Base-by-base conservation (phyloP, 1,140 invertebrate species). In the Hormaphis cornu region DNA sequence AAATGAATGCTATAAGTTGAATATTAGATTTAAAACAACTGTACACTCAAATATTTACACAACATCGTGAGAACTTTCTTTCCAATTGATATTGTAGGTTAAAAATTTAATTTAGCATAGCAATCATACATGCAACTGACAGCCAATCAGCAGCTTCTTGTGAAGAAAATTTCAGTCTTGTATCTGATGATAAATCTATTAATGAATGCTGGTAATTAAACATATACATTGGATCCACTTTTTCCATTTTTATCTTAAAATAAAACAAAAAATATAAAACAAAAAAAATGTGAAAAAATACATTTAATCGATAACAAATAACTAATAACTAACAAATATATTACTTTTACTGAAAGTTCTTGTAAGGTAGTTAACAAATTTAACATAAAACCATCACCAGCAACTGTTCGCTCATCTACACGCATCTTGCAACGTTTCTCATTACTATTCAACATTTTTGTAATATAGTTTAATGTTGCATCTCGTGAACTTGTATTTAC, bases 371-470 rank as follows among this genome's bases (percentile, higher is more conserved):
- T 89, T 69, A 97, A 82, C 5, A 98, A 78, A 81, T 98, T 98
- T 35, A 98, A 78, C 87, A 97, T 94, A 76, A 95, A 95, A 1
- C 95, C 94, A 79, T 98, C 94, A 12, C 90, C 88, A 33, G 91
- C 90, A 0, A 95, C 81, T 0, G 87, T 80, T 72, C 87, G 83
- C 74, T 94, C 90, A 77, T 97, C 93, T 35, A 86, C 88, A 77
- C 93, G 88, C 73, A 97, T 83, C 78, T 96, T 94, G 7, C 92
- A 85, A 52, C 93, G 83, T 73, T 93, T 91, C 72, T 91, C 87
- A 76, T 98, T 98, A 71, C 84, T 79, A 40, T 84, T 83, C 7
- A 97, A 76, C 2, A 94, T 78, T 33, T 84, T 80, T 0, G 87
- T 83, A 20, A 98, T 81, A 76, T 89, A 97, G 40, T 85, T 81